A percentile compares a stretch with the other conserved stretches of the same genome.
These are phyloP conservation scores for Atrichornis clamosus DNA, from an alignment of 2,113 vertebrate species.

Conservation along the genomic window DNA sequence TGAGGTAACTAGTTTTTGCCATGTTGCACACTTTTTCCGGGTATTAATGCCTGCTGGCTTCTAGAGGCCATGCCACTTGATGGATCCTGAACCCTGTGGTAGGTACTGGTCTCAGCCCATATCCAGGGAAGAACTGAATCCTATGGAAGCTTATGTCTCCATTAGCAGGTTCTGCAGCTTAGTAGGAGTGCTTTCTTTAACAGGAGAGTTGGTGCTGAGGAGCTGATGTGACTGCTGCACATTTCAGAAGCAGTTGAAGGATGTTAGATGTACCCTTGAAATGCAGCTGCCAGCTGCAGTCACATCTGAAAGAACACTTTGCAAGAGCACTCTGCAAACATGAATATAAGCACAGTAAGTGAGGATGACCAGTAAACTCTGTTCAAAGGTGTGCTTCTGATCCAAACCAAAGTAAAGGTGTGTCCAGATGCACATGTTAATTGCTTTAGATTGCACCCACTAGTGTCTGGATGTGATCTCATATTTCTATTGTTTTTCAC, in stretches of 20 bases:
- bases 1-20: not conserved
- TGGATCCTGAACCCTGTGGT: accelerated
- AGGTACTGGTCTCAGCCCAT: not conserved
- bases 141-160: not conserved
- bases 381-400: not conserved
- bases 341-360: not conserved
- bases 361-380: not conserved
- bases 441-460: not conserved
- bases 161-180: not conserved
- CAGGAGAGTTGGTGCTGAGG: not conserved
- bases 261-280: not conserved
- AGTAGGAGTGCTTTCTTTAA: not conserved
- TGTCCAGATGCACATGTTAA: not conserved
- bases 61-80: not conserved
- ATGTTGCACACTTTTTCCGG: not conserved
- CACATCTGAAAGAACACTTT: not conserved
- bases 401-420: not conserved
- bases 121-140: not conserved
- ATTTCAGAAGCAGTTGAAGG: not conserved
- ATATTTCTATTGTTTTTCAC: not conserved
- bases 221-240: not conserved
- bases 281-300: not conserved
- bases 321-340: not conserved
- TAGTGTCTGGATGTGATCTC: not conserved
- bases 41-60: not conserved